phyloP scores from a whole-genome alignment of 1,140 invertebrate genomes.

The Drosophila paulistorum region DNA sequence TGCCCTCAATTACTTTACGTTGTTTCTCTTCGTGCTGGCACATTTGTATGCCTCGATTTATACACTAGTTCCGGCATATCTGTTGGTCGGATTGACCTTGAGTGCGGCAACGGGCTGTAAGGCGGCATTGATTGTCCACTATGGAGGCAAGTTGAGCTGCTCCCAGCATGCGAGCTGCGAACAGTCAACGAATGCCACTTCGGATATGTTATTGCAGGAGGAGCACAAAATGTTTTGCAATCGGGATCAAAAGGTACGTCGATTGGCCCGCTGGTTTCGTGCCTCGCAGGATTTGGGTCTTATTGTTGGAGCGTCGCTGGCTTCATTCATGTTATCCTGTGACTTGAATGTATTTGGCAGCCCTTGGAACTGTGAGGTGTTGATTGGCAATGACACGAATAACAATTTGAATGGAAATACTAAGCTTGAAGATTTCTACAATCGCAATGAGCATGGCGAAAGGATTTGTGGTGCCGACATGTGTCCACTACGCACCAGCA shows the following conservation, averaged over 20 bases:
- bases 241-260: slow-evolving; percentile 80
- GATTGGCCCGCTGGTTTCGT: slow-evolving; percentile 82
- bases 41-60: slow-evolving; percentile 87
- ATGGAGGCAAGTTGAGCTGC: slow-evolving; percentile 85
- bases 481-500: slow-evolving; percentile 81
- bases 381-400: slow-evolving; percentile 23
- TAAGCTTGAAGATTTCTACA: slow-evolving; percentile 82
- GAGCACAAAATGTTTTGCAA: slow-evolving; percentile 82
- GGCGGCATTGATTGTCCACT: slow-evolving; percentile 85
- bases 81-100: slow-evolving; percentile 85
- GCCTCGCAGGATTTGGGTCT: slow-evolving; percentile 85
- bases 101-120: slow-evolving; percentile 85
- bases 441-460: slow-evolving; percentile 83
- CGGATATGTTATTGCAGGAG: slow-evolving; percentile 73
- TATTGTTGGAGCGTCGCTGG: slow-evolving; percentile 84
- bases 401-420: slow-evolving; percentile 2
- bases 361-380: slow-evolving; percentile 64
- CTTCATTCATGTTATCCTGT: slow-evolving; percentile 83
- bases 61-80: slow-evolving; percentile 85
- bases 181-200: slow-evolving; percentile 81
- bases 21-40: slow-evolving; percentile 85
- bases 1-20: slow-evolving; percentile 83
- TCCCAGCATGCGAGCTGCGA: slow-evolving; percentile 83
- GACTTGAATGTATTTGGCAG: slow-evolving; percentile 54
- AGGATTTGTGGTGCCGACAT: slow-evolving; percentile 85